These are phyloP conservation scores for Sicus ferrugineus DNA, from an alignment of 2,888 invertebrate genomes.

Conservation along the genomic window DNA sequence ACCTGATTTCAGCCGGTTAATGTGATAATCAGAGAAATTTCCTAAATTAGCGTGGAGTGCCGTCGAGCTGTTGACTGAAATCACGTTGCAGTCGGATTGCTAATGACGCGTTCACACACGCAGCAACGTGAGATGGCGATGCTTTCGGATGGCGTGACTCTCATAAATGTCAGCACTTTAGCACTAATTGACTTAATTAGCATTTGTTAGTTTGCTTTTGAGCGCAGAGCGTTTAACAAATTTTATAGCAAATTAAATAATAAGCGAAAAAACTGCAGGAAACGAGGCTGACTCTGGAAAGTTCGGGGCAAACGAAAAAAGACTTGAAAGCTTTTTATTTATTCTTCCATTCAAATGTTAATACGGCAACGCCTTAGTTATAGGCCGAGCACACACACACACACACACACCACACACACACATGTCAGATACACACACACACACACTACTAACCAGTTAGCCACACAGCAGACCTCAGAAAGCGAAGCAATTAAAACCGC, in stretches of 20 bases:
- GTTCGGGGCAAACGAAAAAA: neutral
- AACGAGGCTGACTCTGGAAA: neutral
- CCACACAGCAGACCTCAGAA: neutral
- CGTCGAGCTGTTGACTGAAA: too few relatives aligned
- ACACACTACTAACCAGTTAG: neutral
- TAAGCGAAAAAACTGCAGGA: neutral
- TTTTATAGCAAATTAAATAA: neutral
- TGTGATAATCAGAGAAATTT: too few relatives aligned
- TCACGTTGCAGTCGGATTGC: neutral
- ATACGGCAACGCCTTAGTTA: neutral
- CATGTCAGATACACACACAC: neutral
- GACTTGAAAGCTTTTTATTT: neutral
- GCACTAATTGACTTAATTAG: constrained; percentile 29
- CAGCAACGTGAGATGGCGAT: too few relatives aligned
- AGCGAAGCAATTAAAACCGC: neutral
- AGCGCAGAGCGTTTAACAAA: neutral
- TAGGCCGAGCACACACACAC: neutral
- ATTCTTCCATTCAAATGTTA: neutral
- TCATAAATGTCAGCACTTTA: constrained; percentile 24
- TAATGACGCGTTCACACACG: neutral
- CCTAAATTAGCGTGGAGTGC: too few relatives aligned
- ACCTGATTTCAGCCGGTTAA: too few relatives aligned
- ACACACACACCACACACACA: neutral
- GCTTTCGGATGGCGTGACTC: too few relatives aligned
- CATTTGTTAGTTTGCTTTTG: constrained; percentile 3